These are phyloP conservation scores for Clarias platycephalus DNA, from an alignment of 2,797 vertebrate genomes.

Conservation along the genomic window DNA sequence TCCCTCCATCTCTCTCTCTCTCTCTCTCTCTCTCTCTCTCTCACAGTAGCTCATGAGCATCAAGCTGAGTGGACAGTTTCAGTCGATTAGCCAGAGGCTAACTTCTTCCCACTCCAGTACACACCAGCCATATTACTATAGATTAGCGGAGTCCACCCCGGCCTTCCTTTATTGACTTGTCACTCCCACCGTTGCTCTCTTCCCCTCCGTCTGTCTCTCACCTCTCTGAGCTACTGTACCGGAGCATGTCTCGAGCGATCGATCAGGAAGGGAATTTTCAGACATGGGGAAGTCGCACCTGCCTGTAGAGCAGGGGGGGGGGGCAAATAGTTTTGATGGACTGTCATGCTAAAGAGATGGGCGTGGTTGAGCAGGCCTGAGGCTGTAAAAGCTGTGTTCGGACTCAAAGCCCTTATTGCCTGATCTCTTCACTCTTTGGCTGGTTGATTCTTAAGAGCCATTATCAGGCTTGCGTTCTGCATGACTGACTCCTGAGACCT, in stretches of 20 bases:
- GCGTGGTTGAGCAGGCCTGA: constrained; percentile 23
- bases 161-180: constrained; percentile 46
- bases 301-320: constrained; percentile 3
- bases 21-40: background rate
- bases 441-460: constrained; percentile 22
- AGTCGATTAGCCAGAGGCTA: constrained; percentile 50
- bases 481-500: constrained; percentile 28
- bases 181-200: constrained; percentile 11
- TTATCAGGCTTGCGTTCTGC: constrained; percentile 17
- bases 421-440: constrained; percentile 20
- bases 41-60: constrained; percentile 7
- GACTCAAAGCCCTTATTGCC: constrained; percentile 23
- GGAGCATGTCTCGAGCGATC: constrained; percentile 3
- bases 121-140: constrained; percentile 41
- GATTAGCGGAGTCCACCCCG: constrained; percentile 39
- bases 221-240: constrained; percentile 27
- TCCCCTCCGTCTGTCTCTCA: constrained; percentile 27
- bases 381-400: constrained; percentile 23
- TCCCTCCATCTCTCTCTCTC: background rate
- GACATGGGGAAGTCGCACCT: background rate
- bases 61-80: constrained; percentile 40
- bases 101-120: constrained; percentile 24
- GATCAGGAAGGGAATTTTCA: constrained; percentile 11
- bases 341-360: constrained; percentile 38
- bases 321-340: constrained; percentile 15